Percentiles rank a stretch among this genome's conserved stretches.
phyloP scores from a whole-genome alignment of 2,888 invertebrate genomes.

The Cerastis leucographa region DNA sequence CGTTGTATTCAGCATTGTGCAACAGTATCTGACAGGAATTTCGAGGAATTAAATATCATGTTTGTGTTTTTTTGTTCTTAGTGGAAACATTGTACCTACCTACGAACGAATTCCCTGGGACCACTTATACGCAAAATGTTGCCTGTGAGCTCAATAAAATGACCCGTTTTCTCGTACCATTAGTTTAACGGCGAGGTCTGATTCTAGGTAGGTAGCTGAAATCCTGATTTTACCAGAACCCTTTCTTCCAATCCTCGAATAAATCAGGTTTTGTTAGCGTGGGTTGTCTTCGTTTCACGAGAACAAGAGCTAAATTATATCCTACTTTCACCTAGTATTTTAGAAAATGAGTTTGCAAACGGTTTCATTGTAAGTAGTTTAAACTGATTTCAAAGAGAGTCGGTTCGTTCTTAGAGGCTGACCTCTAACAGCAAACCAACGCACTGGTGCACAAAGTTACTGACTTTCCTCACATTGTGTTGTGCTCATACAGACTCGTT shows the following conservation, averaged over 20 bases:
- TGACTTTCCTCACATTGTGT: not conserved
- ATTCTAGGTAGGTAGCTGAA: not conserved
- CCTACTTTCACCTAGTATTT: not conserved
- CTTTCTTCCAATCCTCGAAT: not conserved
- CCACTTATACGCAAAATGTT: not conserved
- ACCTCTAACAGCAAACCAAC: not conserved
- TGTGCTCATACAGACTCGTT: not conserved
- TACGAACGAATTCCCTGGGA: not conserved
- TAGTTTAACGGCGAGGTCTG: not conserved
- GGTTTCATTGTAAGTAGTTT: not conserved
- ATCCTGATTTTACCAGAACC: not conserved
- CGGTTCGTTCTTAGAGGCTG: too few relatives aligned
- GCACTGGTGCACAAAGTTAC: not conserved
- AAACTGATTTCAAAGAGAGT: not conserved
- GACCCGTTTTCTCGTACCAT: too few relatives aligned
- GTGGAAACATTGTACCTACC: too few relatives aligned
- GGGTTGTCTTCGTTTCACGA: not conserved
- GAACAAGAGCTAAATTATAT: not conserved
- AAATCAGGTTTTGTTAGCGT: not conserved
- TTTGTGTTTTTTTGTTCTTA: not conserved
- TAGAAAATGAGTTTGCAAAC: not conserved
- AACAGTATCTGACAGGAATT: not conserved
- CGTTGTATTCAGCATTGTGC: not conserved
- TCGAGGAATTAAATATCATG: not conserved
- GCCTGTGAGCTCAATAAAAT: too few relatives aligned